A percentile compares a stretch with the other conserved stretches of the same genome.
Evolutionary conservation across 2,888 invertebrate genomes (phyloP).

Genomic region (Leucania comma): DNA sequence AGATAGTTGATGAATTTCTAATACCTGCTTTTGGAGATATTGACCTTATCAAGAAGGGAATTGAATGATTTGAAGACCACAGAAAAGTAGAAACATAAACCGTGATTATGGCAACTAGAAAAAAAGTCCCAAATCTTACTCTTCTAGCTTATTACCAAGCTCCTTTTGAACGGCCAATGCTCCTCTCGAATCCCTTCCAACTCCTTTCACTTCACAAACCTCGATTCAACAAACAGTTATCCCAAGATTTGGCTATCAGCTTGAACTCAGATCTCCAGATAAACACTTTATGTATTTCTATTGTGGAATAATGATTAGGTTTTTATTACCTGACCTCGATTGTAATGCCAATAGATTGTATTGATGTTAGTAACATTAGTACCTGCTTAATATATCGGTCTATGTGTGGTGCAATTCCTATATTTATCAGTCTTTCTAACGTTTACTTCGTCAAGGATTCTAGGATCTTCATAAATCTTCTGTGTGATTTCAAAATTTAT

Average conservation of each 20-base stretch:
- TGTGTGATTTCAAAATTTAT: background rate
- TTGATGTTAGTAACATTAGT: constrained; percentile 37
- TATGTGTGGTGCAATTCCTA: constrained; percentile 22
- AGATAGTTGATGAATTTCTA: background rate
- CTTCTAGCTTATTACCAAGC: background rate
- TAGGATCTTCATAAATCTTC: background rate
- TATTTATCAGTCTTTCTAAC: constrained; percentile 2
- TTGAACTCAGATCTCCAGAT: constrained; percentile 49
- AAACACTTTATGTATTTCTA: constrained; percentile 45
- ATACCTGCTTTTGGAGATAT: background rate
- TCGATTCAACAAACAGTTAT: constrained; percentile 48
- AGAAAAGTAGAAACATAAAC: background rate
- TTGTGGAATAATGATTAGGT: constrained; percentile 56
- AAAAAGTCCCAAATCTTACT: background rate
- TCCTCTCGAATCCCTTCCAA: constrained; percentile 25
- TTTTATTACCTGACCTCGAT: constrained; percentile 59
- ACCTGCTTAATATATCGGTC: constrained; percentile 21
- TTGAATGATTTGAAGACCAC: background rate
- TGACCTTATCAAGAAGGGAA: background rate
- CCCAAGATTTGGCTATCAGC: constrained; percentile 53
- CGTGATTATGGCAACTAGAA: background rate
- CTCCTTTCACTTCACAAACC: constrained; percentile 47
- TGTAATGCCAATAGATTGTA: constrained; percentile 52
- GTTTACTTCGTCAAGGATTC: constrained; percentile 25
- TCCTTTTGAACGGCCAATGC: background rate